Evolutionary conservation across 2,888 invertebrate genomes (phyloP).

Genomic region (Conops quadrifasciatus): DNA sequence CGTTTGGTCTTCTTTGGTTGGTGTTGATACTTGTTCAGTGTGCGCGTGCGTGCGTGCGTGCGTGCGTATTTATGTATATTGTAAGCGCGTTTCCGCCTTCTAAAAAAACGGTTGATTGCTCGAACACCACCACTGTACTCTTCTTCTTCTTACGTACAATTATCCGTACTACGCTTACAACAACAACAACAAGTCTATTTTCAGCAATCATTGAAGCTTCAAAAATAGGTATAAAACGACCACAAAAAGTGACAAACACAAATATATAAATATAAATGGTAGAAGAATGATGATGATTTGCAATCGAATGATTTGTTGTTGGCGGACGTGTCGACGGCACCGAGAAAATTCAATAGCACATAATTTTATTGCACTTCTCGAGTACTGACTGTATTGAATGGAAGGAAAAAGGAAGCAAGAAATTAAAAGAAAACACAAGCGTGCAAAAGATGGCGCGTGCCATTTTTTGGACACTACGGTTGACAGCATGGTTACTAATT

Average conservation of each 20-base stretch:
- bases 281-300: slow-evolving; percentile 9
- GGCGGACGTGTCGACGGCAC: slow-evolving; percentile 54
- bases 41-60: background rate
- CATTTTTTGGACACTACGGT: slow-evolving; percentile 37
- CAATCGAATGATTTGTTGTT: slow-evolving; percentile 33
- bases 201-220: background rate
- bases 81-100: slow-evolving; percentile 21
- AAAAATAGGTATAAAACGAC: background rate
- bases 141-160: background rate
- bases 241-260: slow-evolving; percentile 13
- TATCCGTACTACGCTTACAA: too few relatives aligned
- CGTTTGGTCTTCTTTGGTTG: too few relatives aligned
- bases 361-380: background rate
- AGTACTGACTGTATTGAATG: background rate
- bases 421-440: background rate
- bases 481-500: background rate
- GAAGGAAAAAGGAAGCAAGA: background rate
- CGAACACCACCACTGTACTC: background rate
- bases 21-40: background rate
- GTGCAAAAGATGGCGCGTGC: slow-evolving; percentile 55
- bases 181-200: background rate
- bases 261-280: background rate
- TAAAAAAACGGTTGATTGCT: slow-evolving; percentile 6
- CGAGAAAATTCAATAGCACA: slow-evolving; percentile 53
- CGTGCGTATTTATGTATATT: background rate